phyloP scores from a whole-genome alignment of 2,113 vertebrate species.

The Malaclemys terrapin region DNA sequence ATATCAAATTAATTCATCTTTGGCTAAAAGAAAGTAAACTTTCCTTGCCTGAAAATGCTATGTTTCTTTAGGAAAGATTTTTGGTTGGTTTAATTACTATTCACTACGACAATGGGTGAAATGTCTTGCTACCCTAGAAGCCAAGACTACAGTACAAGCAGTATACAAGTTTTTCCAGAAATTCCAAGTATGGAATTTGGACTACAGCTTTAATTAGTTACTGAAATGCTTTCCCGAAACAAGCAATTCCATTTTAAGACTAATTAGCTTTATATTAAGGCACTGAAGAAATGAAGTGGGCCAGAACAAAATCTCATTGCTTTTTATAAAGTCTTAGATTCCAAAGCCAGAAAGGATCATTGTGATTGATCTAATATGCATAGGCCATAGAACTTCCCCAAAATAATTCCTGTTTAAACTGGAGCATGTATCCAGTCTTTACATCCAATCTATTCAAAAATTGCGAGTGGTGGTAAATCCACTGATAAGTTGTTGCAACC shows the following conservation, averaged over 20 bases:
- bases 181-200: neutral
- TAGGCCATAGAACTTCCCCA: neutral
- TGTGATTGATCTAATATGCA: neutral
- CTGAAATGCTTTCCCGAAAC: neutral
- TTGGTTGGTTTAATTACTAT: neutral
- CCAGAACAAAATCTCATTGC: neutral
- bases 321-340: neutral
- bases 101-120: neutral
- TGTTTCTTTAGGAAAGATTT: neutral
- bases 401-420: neutral
- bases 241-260: neutral
- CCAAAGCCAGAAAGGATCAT: neutral
- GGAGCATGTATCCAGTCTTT: neutral
- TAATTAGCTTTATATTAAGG: neutral
- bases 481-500: neutral
- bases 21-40: neutral
- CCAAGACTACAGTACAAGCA: neutral
- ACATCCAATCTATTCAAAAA: neutral
- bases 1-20: neutral
- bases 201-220: neutral
- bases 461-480: neutral
- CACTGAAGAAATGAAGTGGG: neutral
- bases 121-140: neutral
- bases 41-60: neutral
- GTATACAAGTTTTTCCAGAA: neutral